Evolutionary conservation across 1,140 invertebrate genomes (phyloP).

Genomic region (Centruroides sculpturatus): DNA sequence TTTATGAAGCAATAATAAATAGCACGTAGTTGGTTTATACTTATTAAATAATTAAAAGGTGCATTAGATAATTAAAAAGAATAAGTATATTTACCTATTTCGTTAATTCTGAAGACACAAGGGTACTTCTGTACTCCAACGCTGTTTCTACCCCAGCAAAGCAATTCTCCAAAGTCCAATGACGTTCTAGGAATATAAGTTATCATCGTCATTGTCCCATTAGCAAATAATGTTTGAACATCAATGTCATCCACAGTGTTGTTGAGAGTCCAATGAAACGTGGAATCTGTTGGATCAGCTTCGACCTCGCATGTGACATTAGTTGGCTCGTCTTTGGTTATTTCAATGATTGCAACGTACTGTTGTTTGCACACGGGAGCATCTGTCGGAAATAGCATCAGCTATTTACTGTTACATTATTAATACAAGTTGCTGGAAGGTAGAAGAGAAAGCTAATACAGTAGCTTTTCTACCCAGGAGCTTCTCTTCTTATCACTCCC

Average conservation of each 20-base stretch:
- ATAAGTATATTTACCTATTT: conserved; percentile 31
- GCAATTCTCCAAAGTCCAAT: conserved; percentile 70
- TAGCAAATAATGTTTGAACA: conserved; percentile 5
- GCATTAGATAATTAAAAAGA: no score
- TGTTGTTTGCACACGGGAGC: conserved; percentile 45
- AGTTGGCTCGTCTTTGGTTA: conserved; percentile 68
- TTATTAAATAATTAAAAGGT: no score
- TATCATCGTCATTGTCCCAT: conserved; percentile 10
- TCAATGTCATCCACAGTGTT: conserved; percentile 11
- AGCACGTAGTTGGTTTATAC: no score
- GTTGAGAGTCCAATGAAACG: conserved; percentile 22
- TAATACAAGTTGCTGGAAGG: no score
- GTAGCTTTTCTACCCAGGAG: no score
- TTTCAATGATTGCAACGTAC: conserved; percentile 49
- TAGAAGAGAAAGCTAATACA: no score
- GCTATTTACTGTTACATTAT: no score
- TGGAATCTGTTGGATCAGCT: conserved; percentile 46
- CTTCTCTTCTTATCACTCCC: no score
- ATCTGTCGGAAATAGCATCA: conserved; percentile 26
- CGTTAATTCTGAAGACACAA: conserved; percentile 44
- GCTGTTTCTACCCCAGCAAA: conserved; percentile 65
- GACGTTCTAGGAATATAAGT: conserved; percentile 41
- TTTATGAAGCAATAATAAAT: no score
- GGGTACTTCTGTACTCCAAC: conserved; percentile 56
- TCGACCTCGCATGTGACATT: conserved; percentile 66